Evolutionary conservation across 2,888 invertebrate species (phyloP).

Genomic region (Melanostoma scalare): DNA sequence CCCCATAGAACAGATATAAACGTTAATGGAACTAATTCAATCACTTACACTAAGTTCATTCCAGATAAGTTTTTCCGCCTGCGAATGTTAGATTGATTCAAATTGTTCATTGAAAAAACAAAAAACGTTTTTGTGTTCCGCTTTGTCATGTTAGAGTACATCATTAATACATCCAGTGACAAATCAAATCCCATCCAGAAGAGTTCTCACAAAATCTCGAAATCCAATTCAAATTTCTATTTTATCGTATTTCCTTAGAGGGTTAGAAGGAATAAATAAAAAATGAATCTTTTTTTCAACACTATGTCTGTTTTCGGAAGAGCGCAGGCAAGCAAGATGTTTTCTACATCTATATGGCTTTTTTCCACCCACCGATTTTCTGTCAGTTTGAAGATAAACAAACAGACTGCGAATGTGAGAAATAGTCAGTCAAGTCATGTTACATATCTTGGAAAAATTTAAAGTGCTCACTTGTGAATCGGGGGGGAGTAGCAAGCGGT

Average conservation of each 20-base stretch:
- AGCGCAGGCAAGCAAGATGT: not conserved
- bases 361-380: slow-evolving; percentile 52
- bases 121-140: too few relatives aligned
- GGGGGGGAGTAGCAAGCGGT: too few relatives aligned
- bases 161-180: too few relatives aligned
- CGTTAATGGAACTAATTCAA: too few relatives aligned
- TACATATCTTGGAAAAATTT: not conserved
- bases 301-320: slow-evolving; percentile 9
- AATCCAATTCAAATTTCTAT: slow-evolving; percentile 28
- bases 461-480: slow-evolving; percentile 14
- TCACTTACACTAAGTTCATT: too few relatives aligned
- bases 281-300: slow-evolving; percentile 22
- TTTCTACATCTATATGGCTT: not conserved
- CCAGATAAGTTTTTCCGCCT: too few relatives aligned
- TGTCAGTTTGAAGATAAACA: slow-evolving; percentile 34
- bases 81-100: too few relatives aligned
- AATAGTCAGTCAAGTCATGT: not conserved
- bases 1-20: too few relatives aligned
- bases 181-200: slow-evolving; percentile 33
- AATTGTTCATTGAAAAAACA: too few relatives aligned
- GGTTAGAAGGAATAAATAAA: slow-evolving; percentile 3
- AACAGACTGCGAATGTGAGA: slow-evolving; percentile 10
- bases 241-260: slow-evolving; percentile 31
- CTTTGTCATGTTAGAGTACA: too few relatives aligned
- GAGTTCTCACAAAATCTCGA: slow-evolving; percentile 1